Evolutionary conservation across 2,113 vertebrate genomes (phyloP).

Genomic region (Coreoperca whiteheadi): DNA sequence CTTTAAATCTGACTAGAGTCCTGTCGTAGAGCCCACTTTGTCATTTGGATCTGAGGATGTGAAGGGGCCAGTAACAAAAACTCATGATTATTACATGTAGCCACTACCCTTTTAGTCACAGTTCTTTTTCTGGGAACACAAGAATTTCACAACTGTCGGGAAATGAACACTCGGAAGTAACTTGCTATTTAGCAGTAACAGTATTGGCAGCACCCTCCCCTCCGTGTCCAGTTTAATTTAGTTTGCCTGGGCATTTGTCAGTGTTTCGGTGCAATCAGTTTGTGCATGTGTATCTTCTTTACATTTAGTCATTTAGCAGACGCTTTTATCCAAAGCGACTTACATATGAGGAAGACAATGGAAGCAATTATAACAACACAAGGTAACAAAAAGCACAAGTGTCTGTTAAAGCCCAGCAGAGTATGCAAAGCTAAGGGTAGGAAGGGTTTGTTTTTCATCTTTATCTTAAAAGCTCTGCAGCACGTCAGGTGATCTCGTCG

Average conservation of each 20-base stretch:
- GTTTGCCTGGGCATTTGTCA: background rate
- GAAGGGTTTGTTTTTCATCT: no score
- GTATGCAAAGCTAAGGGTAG: no score
- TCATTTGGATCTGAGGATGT: background rate
- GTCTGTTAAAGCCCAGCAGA: no score
- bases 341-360: no score
- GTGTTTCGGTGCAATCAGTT: background rate
- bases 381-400: no score
- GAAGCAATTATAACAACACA: no score
- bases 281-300: background rate
- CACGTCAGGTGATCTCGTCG: background rate
- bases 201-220: background rate
- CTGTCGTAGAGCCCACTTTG: background rate
- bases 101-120: background rate
- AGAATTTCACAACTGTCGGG: background rate
- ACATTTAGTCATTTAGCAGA: no score
- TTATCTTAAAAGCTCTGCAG: background rate
- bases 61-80: background rate
- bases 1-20: background rate
- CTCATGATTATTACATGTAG: background rate
- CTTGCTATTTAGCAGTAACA: background rate
- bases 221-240: background rate
- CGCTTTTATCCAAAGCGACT: no score
- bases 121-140: background rate
- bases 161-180: slow-evolving; percentile 1